A percentile compares a stretch with the other conserved stretches of the same genome.
These are phyloP conservation scores for Heterotilapia buettikoferi DNA, from an alignment of 2,113 vertebrate species.

Conservation along the genomic window DNA sequence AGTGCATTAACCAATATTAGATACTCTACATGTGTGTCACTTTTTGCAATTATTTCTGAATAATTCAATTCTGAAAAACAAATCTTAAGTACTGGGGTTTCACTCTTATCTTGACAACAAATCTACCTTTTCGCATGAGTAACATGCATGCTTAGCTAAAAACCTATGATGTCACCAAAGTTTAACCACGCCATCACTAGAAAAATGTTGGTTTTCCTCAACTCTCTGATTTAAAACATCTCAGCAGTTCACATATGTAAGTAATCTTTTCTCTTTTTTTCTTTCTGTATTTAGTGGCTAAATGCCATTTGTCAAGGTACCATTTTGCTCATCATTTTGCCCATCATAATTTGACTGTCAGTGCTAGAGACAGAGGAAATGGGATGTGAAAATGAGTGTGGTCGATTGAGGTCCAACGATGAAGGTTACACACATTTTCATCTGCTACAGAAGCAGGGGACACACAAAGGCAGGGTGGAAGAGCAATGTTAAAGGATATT, in stretches of 20 bases:
- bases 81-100: not conserved
- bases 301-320: slow-evolving; percentile 44
- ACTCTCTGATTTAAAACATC: not conserved
- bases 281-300: slow-evolving; percentile 12
- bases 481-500: slow-evolving; percentile 65
- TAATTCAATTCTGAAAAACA: not conserved
- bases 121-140: not conserved
- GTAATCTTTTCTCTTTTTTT: not conserved
- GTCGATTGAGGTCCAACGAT: slow-evolving; percentile 49
- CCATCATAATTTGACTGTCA: slow-evolving; percentile 63
- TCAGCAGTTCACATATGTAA: not conserved
- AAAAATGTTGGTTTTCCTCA: not conserved
- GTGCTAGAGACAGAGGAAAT: slow-evolving; percentile 60
- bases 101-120: not conserved
- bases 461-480: slow-evolving; percentile 48
- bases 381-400: slow-evolving; percentile 66
- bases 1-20: not conserved
- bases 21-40: not conserved
- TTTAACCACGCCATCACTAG: not conserved
- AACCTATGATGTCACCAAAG: not conserved
- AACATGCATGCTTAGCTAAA: not conserved
- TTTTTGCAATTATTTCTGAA: not conserved
- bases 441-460: slow-evolving; percentile 25
- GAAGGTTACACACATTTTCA: slow-evolving; percentile 47
- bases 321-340: slow-evolving; percentile 46